Base-by-base conservation (phyloP, 2,888 invertebrate genomes). In the Branchellion lobata region DNA sequence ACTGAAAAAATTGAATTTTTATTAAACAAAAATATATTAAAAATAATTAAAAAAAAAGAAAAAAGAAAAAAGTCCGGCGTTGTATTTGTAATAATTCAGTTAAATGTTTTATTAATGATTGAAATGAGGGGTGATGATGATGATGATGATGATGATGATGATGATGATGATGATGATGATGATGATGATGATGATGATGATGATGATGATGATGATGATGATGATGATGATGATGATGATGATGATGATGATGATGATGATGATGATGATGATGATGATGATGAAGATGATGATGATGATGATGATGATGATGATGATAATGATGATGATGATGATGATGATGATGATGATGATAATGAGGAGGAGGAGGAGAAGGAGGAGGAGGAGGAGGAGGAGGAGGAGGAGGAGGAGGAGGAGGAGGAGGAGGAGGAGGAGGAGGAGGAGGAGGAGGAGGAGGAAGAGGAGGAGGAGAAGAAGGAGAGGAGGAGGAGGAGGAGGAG, bases 181-280 rank as follows among this genome's bases (percentile, higher is more conserved):
- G 73, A 40, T 73, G 73, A 40, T 73, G 18, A 73, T 40, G 73
- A 40, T 73, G 73, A 73, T 73, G 73, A 73, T 73, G 40, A 34
- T 73, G 73, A 24, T 2, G 47, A 40, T 40, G 40, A 73, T 40
- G 47, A 73, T 73, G 47, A 40, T 73, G 24, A n/a, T 73, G 47
- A 40, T 73, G 24, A 73, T 34, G 27, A 73, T 40, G 47, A 40
- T 73, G 34, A 40, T 73, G 73, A 40, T 40, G 34, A 40, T 73
- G 73, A 73, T 73, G 73, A 27, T 73, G 24, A 36, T 24, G 47
- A 24, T 73, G 73, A 73, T 73, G 73, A 36, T 40, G 73, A 40
- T 40, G 73, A 1, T 73, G 73, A 40, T 73, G 47, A 40, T 73
- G 18, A 73, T 73, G 47, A 73, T 73, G 73, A 40, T 73, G 73